Conservation (phyloP, 2,888 invertebrate genomes). For the Sphaeridia pumilis region DNA sequence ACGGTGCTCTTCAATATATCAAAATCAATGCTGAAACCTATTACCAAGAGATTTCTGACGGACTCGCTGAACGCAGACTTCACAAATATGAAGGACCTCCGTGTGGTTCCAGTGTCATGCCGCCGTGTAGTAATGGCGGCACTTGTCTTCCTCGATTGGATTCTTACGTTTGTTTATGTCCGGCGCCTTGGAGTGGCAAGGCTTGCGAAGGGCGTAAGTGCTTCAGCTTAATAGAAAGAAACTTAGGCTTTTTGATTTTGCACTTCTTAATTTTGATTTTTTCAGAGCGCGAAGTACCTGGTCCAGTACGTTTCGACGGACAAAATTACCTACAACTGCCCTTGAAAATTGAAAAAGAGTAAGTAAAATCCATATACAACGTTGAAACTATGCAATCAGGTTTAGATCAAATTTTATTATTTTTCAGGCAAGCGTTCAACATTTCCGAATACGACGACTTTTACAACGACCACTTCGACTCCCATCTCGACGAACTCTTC, state of each 20-base stretch:
- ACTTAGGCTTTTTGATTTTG: no score
- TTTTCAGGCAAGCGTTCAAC: conserved; percentile 34
- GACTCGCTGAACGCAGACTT: conserved; percentile 40
- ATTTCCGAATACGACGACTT: conserved; percentile 35
- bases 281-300: conserved; percentile 39
- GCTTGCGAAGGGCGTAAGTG: conserved; percentile 50
- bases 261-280: no score
- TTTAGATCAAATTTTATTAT: neutral
- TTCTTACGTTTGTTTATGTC: conserved; percentile 68
- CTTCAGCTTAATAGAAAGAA: no score
- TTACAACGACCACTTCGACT: conserved; percentile 35
- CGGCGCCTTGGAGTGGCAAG: conserved; percentile 58
- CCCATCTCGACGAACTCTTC: conserved; percentile 35
- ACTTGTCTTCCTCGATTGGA: conserved; percentile 63
- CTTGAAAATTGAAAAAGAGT: conserved; percentile 65
- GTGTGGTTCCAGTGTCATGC: conserved; percentile 46
- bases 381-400: neutral
- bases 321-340: conserved; percentile 66
- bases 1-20: conserved; percentile 75
- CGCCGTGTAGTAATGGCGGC: conserved; percentile 58
- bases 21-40: conserved; percentile 62
- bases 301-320: conserved; percentile 65
- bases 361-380: conserved; percentile 38
- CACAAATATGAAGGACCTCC: conserved; percentile 42
- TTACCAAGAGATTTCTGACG: conserved; percentile 40